phyloP scores from a whole-genome alignment of 2,113 vertebrate genomes.

The Otolemur garnettii region DNA sequence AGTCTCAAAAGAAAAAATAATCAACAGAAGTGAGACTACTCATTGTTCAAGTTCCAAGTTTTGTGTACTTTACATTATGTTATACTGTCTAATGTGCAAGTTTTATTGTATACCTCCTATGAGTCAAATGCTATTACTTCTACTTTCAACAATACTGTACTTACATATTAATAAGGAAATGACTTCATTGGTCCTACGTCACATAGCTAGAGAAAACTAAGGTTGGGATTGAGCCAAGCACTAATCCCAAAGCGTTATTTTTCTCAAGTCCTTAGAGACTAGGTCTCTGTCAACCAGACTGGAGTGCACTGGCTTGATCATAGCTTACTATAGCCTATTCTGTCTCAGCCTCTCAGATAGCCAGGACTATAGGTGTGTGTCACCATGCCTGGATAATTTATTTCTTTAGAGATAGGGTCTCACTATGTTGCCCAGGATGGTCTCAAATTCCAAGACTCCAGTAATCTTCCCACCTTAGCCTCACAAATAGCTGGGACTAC shows the following conservation, averaged over 20 bases:
- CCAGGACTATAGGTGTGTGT: too few relatives aligned
- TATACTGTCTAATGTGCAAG: too few relatives aligned
- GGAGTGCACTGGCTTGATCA: background rate
- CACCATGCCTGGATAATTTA: too few relatives aligned
- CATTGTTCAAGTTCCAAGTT: background rate
- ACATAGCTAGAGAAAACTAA: background rate
- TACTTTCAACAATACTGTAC: background rate
- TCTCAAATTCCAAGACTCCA: too few relatives aligned
- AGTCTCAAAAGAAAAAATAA: too few relatives aligned
- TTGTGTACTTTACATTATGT: background rate
- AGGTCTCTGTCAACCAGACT: background rate
- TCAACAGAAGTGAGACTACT: background rate
- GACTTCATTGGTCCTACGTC: background rate
- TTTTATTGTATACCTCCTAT: too few relatives aligned
- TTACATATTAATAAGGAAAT: background rate
- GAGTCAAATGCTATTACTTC: background rate
- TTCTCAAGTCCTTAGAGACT: constrained; percentile 3
- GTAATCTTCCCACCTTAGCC: too few relatives aligned
- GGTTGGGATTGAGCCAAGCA: background rate
- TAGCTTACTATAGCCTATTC: background rate
- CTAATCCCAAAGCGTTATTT: background rate
- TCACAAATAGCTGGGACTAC: too few relatives aligned
- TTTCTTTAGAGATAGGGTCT: too few relatives aligned
- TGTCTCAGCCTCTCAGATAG: too few relatives aligned
- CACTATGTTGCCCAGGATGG: too few relatives aligned